phyloP scores from a whole-genome alignment of 1,140 invertebrate genomes.

The Pemphigus obesinymphae region DNA sequence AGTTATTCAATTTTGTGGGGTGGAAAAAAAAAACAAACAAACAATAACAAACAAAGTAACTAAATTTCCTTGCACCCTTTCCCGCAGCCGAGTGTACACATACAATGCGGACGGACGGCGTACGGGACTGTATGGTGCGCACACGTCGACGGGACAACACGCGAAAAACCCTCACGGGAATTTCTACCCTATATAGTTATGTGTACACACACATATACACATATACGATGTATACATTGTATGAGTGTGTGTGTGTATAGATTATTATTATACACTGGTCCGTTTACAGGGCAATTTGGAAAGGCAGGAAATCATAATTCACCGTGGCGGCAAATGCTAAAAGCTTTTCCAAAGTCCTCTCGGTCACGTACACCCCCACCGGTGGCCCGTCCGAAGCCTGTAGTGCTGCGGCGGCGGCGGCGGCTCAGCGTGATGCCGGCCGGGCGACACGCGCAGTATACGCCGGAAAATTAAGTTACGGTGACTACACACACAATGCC shows the following conservation, averaged over 20 bases:
- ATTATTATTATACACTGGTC: constrained; percentile 35
- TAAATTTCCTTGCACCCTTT: background rate
- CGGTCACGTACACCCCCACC: background rate
- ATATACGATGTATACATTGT: background rate
- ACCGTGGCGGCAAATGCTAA: constrained; percentile 13
- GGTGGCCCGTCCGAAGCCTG: no score
- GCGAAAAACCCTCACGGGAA: background rate
- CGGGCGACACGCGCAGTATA: background rate
- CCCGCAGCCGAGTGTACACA: background rate
- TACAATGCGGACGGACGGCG: background rate
- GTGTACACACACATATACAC: background rate
- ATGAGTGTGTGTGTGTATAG: background rate
- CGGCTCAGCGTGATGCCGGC: background rate
- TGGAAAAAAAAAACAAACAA: constrained; percentile 2
- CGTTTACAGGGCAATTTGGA: constrained; percentile 31
- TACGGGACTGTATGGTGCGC: no score
- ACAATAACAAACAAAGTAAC: no score
- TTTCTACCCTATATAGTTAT: background rate
- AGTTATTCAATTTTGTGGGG: constrained; percentile 7
- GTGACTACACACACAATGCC: constrained; percentile 3
- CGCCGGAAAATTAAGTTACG: constrained; percentile 26
- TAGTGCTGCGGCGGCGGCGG: background rate
- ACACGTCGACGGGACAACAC: background rate
- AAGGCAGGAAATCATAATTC: constrained; percentile 41
- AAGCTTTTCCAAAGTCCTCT: constrained; percentile 35